phyloP scores from a whole-genome alignment of 2,113 vertebrate species.

The Electrona antarctica region DNA sequence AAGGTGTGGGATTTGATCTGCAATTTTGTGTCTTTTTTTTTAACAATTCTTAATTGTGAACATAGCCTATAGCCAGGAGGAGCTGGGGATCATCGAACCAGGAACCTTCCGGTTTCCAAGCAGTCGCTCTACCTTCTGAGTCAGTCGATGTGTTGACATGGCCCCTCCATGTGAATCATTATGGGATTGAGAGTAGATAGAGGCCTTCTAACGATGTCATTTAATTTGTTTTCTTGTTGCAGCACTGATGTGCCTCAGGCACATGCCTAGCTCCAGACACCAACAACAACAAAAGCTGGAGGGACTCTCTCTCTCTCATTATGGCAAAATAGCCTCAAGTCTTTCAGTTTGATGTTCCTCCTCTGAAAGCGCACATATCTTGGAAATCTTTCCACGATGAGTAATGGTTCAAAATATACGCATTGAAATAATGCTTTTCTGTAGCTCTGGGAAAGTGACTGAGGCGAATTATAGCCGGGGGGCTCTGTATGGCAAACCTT shows the following conservation, averaged over 20 bases:
- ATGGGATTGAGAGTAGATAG: not conserved
- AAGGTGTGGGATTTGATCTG: too few species aligned
- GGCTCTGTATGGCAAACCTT: constrained; percentile 6
- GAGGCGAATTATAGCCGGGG: constrained; percentile 34
- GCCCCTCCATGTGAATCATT: too few species aligned
- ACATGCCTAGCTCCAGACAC: not conserved
- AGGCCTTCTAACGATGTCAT: not conserved
- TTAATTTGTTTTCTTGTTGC: not conserved
- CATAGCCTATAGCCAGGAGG: too few species aligned
- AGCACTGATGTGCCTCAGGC: not conserved
- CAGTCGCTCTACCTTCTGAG: too few species aligned
- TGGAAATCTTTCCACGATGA: not conserved
- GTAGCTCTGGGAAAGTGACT: not conserved
- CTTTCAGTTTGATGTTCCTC: not conserved
- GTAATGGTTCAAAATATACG: not conserved
- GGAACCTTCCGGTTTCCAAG: too few species aligned
- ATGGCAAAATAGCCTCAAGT: not conserved
- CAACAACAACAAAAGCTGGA: not conserved
- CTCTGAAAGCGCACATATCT: not conserved
- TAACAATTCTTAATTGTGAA: too few species aligned
- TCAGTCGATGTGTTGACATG: too few species aligned
- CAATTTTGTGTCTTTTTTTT: too few species aligned
- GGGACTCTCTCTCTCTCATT: not conserved
- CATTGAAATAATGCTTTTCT: not conserved
- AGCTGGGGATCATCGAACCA: too few species aligned